A percentile compares a stretch with the other conserved stretches of the same genome.
Conservation (phyloP, 2,113 vertebrate species). For the Leptobrachium leishanense region DNA sequence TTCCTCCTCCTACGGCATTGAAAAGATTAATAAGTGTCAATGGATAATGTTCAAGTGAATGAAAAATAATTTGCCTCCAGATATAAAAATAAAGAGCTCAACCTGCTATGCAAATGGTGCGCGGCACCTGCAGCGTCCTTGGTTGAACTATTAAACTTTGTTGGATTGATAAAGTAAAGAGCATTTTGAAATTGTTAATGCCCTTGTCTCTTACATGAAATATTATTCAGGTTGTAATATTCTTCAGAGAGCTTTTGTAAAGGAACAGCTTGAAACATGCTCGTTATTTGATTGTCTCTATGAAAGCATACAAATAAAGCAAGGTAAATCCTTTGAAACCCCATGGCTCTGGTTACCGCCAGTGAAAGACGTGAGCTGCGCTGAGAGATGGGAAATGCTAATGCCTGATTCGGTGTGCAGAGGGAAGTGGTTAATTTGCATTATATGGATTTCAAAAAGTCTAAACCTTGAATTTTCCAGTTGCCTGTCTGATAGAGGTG, state of each 20-base stretch:
- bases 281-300: slow-evolving; percentile 42
- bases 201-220: slow-evolving; percentile 25
- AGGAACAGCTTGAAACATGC: slow-evolving; percentile 42
- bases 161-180: slow-evolving; percentile 13
- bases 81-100: neutral
- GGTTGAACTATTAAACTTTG: slow-evolving; percentile 21
- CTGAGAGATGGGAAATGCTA: slow-evolving; percentile 40
- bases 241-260: slow-evolving; percentile 22
- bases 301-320: slow-evolving; percentile 40
- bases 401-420: slow-evolving; percentile 11
- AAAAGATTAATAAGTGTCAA: no score
- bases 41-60: neutral
- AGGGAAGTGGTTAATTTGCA: slow-evolving; percentile 23
- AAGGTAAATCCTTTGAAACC: slow-evolving; percentile 35
- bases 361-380: slow-evolving; percentile 31
- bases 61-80: neutral
- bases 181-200: slow-evolving; percentile 12
- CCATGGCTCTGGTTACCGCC: slow-evolving; percentile 34
- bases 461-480: slow-evolving; percentile 3
- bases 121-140: neutral
- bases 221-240: slow-evolving; percentile 17
- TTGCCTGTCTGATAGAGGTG: slow-evolving; percentile 7
- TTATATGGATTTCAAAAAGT: slow-evolving; percentile 21
- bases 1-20: no score
- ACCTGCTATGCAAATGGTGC: neutral